Evolutionary conservation across 23 tunicate species (phyloP).

Genomic region (Styela plicata): DNA sequence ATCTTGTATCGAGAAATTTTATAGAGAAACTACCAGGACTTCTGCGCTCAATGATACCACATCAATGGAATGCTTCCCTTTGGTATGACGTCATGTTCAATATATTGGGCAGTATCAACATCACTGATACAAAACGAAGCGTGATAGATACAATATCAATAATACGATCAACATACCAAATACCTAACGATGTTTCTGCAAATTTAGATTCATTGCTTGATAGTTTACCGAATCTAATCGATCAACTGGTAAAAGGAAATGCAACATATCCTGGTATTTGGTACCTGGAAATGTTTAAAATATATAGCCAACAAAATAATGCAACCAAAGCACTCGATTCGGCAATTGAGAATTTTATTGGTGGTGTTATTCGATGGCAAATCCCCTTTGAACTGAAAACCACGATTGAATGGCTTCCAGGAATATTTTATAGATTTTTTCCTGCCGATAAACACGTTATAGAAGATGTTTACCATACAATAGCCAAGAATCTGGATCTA

Average conservation of each 20-base stretch:
- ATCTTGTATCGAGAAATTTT: neutral
- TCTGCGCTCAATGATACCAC: neutral
- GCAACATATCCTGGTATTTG: neutral
- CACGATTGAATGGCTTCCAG: neutral
- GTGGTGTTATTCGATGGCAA: neutral
- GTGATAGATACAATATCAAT: conserved; percentile 8
- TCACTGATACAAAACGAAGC: neutral
- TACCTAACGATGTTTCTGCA: neutral
- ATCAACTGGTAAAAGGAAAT: neutral
- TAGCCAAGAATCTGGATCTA: neutral
- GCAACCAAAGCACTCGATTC: neutral
- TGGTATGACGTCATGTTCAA: conserved; percentile 25
- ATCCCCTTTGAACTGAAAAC: neutral
- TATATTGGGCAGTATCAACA: conserved; percentile 3
- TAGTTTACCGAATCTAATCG: neutral
- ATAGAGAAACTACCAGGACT: conserved; percentile 19
- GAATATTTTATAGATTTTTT: neutral
- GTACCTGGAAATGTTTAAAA: neutral
- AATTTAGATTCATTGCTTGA: conserved; percentile 6
- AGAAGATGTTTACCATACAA: neutral
- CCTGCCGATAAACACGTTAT: neutral
- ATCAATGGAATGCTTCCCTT: neutral
- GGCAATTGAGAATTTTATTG: neutral
- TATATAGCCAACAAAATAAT: neutral
- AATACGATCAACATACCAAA: conserved; percentile 11